Conservation (phyloP, 2,797 vertebrate genomes). For the Myripristis murdjan region DNA sequence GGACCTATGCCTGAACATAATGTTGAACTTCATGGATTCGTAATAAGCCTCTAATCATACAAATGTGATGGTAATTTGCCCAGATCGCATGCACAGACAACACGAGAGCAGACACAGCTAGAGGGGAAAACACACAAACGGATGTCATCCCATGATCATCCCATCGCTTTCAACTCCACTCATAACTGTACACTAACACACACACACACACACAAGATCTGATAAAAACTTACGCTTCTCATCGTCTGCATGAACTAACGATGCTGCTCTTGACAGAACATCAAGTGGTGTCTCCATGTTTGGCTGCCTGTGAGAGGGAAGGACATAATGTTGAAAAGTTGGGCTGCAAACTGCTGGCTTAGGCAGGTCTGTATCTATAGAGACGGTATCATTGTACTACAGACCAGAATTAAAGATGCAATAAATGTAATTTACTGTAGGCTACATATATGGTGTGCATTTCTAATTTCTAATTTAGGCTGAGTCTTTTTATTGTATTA, state of each 20-base stretch:
- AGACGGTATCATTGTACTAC: constrained; percentile 6
- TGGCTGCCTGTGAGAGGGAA: constrained; percentile 81
- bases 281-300: constrained; percentile 99
- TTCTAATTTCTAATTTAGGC: no score
- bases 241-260: constrained; percentile 95
- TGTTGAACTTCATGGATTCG: constrained; percentile 41
- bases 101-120: neutral
- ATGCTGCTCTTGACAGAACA: constrained; percentile 97
- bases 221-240: constrained; percentile 93
- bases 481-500: no score
- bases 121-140: neutral
- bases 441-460: no score
- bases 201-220: constrained; percentile 7
- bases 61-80: constrained; percentile 25
- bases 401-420: constrained; percentile 1
- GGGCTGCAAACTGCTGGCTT: neutral
- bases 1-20: constrained; percentile 38
- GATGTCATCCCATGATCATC: neutral
- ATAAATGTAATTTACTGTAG: no score
- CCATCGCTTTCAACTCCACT: neutral
- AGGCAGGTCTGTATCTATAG: neutral
- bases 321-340: constrained; percentile 21
- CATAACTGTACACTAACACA: neutral
- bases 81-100: constrained; percentile 11
- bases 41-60: constrained; percentile 21